These are phyloP conservation scores for Aurelia aurita complex sp. Pacific DNA, from an alignment of 30 jellyfish, hydroid and myxozoan species.

Conservation along the genomic window DNA sequence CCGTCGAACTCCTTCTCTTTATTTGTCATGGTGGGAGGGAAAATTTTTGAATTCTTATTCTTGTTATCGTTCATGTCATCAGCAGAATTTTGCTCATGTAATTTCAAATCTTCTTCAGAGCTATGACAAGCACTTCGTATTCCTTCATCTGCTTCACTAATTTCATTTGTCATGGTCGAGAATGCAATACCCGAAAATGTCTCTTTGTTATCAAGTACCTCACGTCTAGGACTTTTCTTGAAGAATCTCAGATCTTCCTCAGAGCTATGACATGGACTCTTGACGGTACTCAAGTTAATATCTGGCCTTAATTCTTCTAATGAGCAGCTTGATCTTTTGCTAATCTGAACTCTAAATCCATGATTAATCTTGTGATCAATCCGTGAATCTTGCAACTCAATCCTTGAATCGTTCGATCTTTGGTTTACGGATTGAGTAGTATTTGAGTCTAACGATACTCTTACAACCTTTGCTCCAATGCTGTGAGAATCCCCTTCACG, in stretches of 20 bases:
- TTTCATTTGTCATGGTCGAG: too few species aligned
- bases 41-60: too few species aligned
- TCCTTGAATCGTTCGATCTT: neutral
- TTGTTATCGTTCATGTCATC: too few species aligned
- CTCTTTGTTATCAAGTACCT: too few species aligned
- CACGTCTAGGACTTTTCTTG: neutral
- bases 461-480: neutral
- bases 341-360: neutral
- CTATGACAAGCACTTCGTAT: conserved; percentile 8
- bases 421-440: neutral
- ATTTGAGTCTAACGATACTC: neutral
- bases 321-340: conserved; percentile 26
- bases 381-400: neutral
- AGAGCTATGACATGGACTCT: conserved; percentile 30
- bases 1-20: too few species aligned
- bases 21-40: too few species aligned
- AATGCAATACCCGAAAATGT: too few species aligned
- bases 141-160: too few species aligned
- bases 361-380: neutral
- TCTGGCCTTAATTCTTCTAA: conserved; percentile 14
- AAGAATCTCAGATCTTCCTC: conserved; percentile 10
- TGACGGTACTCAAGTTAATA: neutral
- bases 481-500: neutral
- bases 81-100: neutral
- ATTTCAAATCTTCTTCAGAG: conserved; percentile 13